Evolutionary conservation across 37 sponge, comb jelly and placozoan species (phyloP), one percentile per base, ranked within the genome.

Genomic region (Bolinopsis microptera): DNA sequence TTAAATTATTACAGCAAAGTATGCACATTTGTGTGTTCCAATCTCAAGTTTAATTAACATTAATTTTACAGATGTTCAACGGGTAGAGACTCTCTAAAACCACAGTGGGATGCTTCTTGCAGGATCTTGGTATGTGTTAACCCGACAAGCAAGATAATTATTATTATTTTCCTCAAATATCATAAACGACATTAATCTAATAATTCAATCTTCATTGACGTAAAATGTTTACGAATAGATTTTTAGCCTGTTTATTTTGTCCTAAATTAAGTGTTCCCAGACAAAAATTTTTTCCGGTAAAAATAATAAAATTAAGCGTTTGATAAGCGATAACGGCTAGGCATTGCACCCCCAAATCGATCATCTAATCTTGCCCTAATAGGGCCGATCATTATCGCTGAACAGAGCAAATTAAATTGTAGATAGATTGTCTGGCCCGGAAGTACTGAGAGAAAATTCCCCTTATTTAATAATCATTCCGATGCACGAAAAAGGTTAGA

Each of bases 21-120:
- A n/a, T n/a, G n/a, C n/a, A n/a, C n/a, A n/a, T n/a, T n/a, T n/a
- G n/a, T n/a, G n/a, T n/a, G n/a, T n/a, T n/a, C n/a, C n/a, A n/a
- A n/a, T n/a, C n/a, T n/a, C n/a, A n/a, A n/a, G n/a, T n/a, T n/a
- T n/a, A n/a, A n/a, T n/a, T n/a, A n/a, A n/a, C n/a, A n/a, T n/a
- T n/a, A n/a, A n/a, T 70, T 70, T 70, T 70, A n/a, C 74, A 70
- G 74, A n/a, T 70, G 74, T n/a, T 70, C 74, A 3, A 70, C 74
- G 5, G 74, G 74, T n/a, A 70, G 21, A 70, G 74, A 70, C 74
- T 70, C 74, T 26, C 26, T 70, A 22, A 70, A 70, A 22, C 28
- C 74, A 70, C 1, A 3, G 25, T 70, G 74, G 74, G 74, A 70
- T 70, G 74, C 26, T 48, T 48, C 61, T 13, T 48, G 61, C 13